Evolutionary conservation across 2,113 vertebrate genomes (phyloP).

Genomic region (Cairina moschata): DNA sequence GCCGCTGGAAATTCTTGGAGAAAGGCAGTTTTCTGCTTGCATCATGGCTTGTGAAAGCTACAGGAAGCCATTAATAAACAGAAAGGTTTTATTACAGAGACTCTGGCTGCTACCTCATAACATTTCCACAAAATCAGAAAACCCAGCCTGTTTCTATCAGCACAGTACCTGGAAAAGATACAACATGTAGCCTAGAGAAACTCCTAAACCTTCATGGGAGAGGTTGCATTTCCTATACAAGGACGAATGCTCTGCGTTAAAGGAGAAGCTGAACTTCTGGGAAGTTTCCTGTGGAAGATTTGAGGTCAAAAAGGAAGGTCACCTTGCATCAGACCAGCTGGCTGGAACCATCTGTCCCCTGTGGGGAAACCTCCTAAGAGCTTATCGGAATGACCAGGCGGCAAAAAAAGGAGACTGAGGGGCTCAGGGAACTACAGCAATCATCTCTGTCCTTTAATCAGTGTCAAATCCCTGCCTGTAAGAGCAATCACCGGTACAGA

Average conservation of each 20-base stretch:
- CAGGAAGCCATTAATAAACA: constrained; percentile 43
- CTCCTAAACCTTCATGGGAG: constrained; percentile 32
- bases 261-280: background rate
- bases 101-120: constrained; percentile 29
- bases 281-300: background rate
- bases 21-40: background rate
- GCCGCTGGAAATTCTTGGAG: background rate
- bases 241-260: background rate
- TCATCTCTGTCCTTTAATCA: background rate
- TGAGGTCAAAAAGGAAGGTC: background rate
- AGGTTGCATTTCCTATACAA: constrained; percentile 3
- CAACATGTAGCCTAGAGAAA: background rate
- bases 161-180: constrained; percentile 5
- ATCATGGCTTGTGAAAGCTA: background rate
- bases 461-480: background rate
- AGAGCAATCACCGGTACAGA: background rate
- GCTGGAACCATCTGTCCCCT: background rate
- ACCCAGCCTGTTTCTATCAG: constrained; percentile 34
- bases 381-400: background rate
- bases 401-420: background rate
- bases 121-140: constrained; percentile 13
- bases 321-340: background rate
- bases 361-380: background rate
- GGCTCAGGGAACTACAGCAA: background rate
- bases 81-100: constrained; percentile 32